Evolutionary conservation across 2,888 invertebrate species (phyloP).

Genomic region (Hydropsyche betteni): DNA sequence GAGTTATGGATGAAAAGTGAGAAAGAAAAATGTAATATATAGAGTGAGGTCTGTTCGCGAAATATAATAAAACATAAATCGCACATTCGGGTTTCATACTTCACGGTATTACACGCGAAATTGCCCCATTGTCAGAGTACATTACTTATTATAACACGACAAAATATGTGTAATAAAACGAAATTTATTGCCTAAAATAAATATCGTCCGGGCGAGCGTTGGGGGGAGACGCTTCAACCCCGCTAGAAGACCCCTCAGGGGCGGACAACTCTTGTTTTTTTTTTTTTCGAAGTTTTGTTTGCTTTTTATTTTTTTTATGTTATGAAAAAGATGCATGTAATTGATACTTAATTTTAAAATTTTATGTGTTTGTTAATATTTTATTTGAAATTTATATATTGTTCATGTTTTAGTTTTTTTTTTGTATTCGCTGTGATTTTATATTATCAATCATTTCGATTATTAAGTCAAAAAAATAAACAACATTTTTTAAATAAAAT

Average conservation of each 20-base stretch:
- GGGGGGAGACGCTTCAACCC: conserved; percentile 26
- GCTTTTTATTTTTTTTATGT: neutral
- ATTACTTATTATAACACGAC: conserved; percentile 70
- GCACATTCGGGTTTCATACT: conserved; percentile 51
- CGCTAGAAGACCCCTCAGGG: conserved; percentile 8
- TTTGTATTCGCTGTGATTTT: neutral
- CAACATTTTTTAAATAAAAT: neutral
- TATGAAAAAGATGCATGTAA: neutral
- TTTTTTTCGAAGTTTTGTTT: neutral
- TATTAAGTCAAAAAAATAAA: neutral
- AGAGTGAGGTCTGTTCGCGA: conserved; percentile 31
- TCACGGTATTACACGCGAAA: conserved; percentile 60
- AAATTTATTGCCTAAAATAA: conserved; percentile 68
- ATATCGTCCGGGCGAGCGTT: conserved; percentile 56
- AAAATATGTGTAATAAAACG: conserved; percentile 70
- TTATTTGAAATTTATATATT: neutral
- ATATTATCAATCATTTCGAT: neutral
- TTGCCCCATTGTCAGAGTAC: conserved; percentile 56
- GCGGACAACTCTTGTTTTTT: conserved; percentile 1
- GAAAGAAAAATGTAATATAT: too few relatives aligned
- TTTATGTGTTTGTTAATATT: too few relatives aligned
- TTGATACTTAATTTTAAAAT: too few relatives aligned
- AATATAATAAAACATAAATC: conserved; percentile 51
- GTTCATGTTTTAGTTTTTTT: neutral
- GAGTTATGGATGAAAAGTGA: too few relatives aligned